These are phyloP conservation scores for Ephialtes manifestator DNA, from an alignment of 2,888 invertebrate genomes.

Conservation along the genomic window DNA sequence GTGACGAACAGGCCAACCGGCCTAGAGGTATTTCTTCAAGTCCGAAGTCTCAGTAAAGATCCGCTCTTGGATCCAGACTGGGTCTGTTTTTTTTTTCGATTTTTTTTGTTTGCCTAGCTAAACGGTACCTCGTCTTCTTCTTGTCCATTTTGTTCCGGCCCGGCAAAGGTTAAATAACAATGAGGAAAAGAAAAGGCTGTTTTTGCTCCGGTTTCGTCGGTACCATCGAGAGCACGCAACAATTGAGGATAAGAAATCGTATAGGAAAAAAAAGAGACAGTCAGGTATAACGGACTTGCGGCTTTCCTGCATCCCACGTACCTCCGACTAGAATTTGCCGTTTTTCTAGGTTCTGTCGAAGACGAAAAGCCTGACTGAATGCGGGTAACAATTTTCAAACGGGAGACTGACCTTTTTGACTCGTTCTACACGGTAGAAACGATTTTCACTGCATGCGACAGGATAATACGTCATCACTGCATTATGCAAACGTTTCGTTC, in stretches of 20 bases:
- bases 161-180: conserved; percentile 60
- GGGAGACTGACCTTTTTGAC: conserved; percentile 55
- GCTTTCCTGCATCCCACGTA: conserved; percentile 34
- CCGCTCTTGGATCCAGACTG: background rate
- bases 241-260: conserved; percentile 32
- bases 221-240: background rate
- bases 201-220: conserved; percentile 68
- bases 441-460: conserved; percentile 15
- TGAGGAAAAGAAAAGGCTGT: conserved; percentile 61
- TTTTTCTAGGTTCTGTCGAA: conserved; percentile 1
- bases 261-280: conserved; percentile 53
- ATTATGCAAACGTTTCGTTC: conserved; percentile 42
- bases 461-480: conserved; percentile 30
- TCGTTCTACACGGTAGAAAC: background rate
- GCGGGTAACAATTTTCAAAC: conserved; percentile 40
- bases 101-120: conserved; percentile 54
- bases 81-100: conserved; percentile 49
- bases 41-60: conserved; percentile 17
- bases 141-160: conserved; percentile 26
- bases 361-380: conserved; percentile 6
- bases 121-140: conserved; percentile 51
- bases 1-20: conserved; percentile 18
- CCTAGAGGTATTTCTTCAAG: conserved; percentile 41
- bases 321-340: conserved; percentile 1
- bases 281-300: conserved; percentile 68